A percentile compares a stretch with the other conserved stretches of the same genome.
These are phyloP conservation scores for Esperia sulphurella DNA, from an alignment of 2,888 invertebrate species.

Conservation along the genomic window DNA sequence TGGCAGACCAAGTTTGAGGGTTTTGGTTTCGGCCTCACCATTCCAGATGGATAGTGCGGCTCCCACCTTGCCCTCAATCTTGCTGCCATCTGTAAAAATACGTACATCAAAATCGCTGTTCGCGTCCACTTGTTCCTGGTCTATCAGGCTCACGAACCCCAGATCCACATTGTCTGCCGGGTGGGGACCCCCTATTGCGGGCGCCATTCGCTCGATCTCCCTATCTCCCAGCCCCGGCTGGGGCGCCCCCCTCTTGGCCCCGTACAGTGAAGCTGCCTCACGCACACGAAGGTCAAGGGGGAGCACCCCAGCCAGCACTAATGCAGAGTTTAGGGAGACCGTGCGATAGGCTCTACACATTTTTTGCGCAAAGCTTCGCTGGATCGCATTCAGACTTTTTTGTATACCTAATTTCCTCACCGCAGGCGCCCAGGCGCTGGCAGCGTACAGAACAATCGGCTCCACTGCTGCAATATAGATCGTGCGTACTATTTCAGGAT, in stretches of 20 bases:
- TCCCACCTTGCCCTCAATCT: slow-evolving; percentile 11
- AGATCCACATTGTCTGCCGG: not conserved
- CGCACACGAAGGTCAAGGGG: not conserved
- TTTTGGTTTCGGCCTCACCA: not conserved
- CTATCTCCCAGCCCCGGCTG: slow-evolving; percentile 10
- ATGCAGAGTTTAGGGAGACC: slow-evolving; percentile 11
- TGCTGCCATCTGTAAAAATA: slow-evolving; percentile 17
- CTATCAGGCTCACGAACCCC: slow-evolving; percentile 1
- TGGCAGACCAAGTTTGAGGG: slow-evolving; percentile 1
- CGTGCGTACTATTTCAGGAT: slow-evolving; percentile 1
- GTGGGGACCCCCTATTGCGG: slow-evolving; percentile 1
- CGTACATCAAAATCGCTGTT: not conserved
- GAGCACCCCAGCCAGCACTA: slow-evolving; percentile 12
- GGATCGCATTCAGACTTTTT: not conserved
- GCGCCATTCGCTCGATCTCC: slow-evolving; percentile 12
- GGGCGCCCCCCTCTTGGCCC: slow-evolving; percentile 6
- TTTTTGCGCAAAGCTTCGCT: slow-evolving; percentile 12
- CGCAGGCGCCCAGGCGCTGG: slow-evolving; percentile 13
- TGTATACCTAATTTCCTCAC: not conserved
- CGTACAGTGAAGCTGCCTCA: slow-evolving; percentile 12
- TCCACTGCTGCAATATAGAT: slow-evolving; percentile 6
- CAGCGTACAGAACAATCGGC: not conserved
- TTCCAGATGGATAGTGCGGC: not conserved
- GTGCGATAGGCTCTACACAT: slow-evolving; percentile 13
- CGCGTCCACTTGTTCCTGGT: slow-evolving; percentile 1